Evolutionary conservation across 2,797 vertebrate species (phyloP), one percentile per base, ranked within the genome.

Genomic region (Aselliscus stoliczkanus): DNA sequence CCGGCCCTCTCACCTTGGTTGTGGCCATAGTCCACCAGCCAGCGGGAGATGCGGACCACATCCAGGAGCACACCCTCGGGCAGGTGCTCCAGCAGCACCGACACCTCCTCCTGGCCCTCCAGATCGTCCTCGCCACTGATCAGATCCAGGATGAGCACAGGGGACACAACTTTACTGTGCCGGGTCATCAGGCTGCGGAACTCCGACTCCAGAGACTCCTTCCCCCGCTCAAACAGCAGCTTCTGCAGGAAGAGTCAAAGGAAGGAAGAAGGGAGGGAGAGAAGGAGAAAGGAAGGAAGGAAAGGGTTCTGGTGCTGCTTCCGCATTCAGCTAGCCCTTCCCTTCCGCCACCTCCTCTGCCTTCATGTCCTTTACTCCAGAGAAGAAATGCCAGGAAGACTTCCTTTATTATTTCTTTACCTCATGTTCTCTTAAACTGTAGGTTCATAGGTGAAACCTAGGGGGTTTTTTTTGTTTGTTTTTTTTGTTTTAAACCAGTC

Each of bases 11-110:
- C 93, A 99, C 99, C 99, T 98, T 99, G 99, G 97, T 99, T 99
- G 88, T 99, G 99, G 88, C 99, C 99, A 0, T 99, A 99, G 14
- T 99, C 99, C 98, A 99, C 99, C 97, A 99, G 99, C 99, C 99
- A 99, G 89, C 98, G 98, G 1, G 99, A 99, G 96, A 99, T 99
- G 92, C 99, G 99, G 98, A 99, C 99, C 97, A 99, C 98, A 31
- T 99, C 99, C 2, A 99, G 99, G 20, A 99, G 98, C 65, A 99
- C 99, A 0, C 99, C 98, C 93, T 99, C 99, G 0, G 99, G 99
- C 5, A 99, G 99, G 95, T 99, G 99, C 86, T 99, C 99, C 97
- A 99, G 98, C 18, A 98, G 97, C 97, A 99, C 98, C 18, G 98
- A 97, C 97, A 99, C 98, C 12, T 99, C 99, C 92, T 99, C 99